Percentiles rank a stretch among this genome's conserved stretches.
Conservation (phyloP, 2,888 invertebrate genomes). For the Coelogynopora nodosa region DNA sequence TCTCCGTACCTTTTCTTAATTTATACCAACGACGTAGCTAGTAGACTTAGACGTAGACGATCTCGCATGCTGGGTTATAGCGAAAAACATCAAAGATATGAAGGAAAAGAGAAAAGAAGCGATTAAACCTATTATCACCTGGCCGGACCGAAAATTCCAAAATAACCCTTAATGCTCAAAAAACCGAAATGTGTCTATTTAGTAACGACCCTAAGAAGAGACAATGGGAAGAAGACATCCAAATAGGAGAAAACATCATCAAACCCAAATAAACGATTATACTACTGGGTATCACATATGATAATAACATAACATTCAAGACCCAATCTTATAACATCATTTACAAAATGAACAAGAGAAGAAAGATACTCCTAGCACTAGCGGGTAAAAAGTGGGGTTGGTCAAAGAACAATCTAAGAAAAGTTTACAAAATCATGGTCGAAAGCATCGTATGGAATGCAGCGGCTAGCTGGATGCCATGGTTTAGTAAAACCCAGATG, state of each 20-base stretch:
- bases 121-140: not conserved
- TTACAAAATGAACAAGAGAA: not conserved
- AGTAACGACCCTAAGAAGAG: not conserved
- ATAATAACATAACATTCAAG: not conserved
- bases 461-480: conserved; percentile 4
- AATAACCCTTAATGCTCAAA: not conserved
- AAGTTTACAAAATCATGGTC: not conserved
- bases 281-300: conserved; percentile 1
- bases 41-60: not conserved
- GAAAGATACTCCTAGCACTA: not conserved
- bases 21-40: conserved; percentile 10
- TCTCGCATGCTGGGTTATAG: conserved; percentile 3
- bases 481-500: conserved; percentile 15
- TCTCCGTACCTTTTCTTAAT: conserved; percentile 24
- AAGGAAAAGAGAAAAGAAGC: not conserved
- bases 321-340: not conserved
- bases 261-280: not conserved
- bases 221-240: not conserved
- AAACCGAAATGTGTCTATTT: not conserved
- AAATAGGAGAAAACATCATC: not conserved
- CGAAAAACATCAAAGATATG: not conserved
- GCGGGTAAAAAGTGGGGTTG: not conserved
- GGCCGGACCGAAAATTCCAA: conserved; percentile 18
- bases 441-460: conserved; percentile 6
- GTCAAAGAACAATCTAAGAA: not conserved